A percentile compares a stretch with the other conserved stretches of the same genome.
phyloP scores from a whole-genome alignment of 1,140 invertebrate genomes.

The Lepidurus apus region DNA sequence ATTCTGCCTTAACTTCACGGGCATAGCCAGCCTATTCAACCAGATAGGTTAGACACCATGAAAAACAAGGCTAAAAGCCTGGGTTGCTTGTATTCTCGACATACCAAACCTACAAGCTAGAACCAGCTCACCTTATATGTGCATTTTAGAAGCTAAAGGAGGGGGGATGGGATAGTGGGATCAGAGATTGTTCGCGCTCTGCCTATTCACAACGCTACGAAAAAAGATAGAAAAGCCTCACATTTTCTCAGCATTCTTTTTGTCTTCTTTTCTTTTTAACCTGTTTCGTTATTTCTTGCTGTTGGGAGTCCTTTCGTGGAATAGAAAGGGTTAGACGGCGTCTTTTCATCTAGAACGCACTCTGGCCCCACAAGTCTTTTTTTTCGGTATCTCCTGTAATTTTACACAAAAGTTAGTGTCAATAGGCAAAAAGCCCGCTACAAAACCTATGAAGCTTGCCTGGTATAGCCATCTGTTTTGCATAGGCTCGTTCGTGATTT shows the following conservation, averaged over 20 bases:
- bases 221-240: constrained; percentile 22
- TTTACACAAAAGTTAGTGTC: constrained; percentile 10
- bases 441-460: not conserved
- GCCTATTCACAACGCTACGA: not conserved
- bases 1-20: not conserved
- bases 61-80: not conserved
- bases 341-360: not conserved
- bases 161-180: not conserved
- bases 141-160: not conserved
- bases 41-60: not conserved
- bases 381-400: not conserved
- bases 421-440: not conserved
- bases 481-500: constrained; percentile 7
- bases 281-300: constrained; percentile 1
- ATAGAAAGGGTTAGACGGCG: not conserved
- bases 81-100: too few species aligned
- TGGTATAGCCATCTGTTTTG: not conserved
- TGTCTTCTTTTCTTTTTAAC: not conserved
- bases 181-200: not conserved
- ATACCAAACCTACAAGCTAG: too few species aligned
- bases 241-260: not conserved
- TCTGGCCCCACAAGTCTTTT: not conserved
- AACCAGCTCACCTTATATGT: too few species aligned
- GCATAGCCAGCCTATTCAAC: constrained; percentile 9
- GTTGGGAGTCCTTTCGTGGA: not conserved